These are phyloP conservation scores for Nephrocerus scutellatus DNA, from an alignment of 2,888 invertebrate genomes.

Conservation along the genomic window DNA sequence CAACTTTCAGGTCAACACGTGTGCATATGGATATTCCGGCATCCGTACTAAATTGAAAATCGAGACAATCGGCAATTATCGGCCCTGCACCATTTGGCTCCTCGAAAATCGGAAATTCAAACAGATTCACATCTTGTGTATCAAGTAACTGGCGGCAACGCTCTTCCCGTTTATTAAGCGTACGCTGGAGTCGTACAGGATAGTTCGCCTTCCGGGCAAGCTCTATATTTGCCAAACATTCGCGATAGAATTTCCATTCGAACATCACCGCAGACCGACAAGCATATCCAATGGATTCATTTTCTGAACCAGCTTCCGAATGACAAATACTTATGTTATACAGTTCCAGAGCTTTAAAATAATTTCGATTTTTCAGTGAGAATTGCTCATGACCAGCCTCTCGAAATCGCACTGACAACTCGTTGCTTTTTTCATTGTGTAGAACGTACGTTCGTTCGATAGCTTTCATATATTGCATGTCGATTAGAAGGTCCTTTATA, in stretches of 20 bases:
- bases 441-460: slow-evolving; percentile 37
- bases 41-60: slow-evolving; percentile 52
- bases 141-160: slow-evolving; percentile 47
- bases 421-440: slow-evolving; percentile 49
- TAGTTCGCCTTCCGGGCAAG: slow-evolving; percentile 55
- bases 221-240: slow-evolving; percentile 63
- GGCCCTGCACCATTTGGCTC: slow-evolving; percentile 49
- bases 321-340: slow-evolving; percentile 52
- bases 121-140: slow-evolving; percentile 33
- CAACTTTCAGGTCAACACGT: slow-evolving; percentile 59
- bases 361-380: slow-evolving; percentile 46
- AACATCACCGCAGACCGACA: slow-evolving; percentile 72
- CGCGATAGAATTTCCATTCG: slow-evolving; percentile 56
- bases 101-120: slow-evolving; percentile 38
- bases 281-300: slow-evolving; percentile 59
- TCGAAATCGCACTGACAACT: slow-evolving; percentile 52
- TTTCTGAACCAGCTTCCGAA: slow-evolving; percentile 55
- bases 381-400: slow-evolving; percentile 56
- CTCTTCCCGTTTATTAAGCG: slow-evolving; percentile 55
- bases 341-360: slow-evolving; percentile 49
- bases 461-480: slow-evolving; percentile 44
- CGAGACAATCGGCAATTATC: slow-evolving; percentile 59
- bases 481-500: slow-evolving; percentile 41
- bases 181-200: slow-evolving; percentile 56
- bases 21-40: slow-evolving; percentile 69